Evolutionary conservation across 2,113 vertebrate genomes (phyloP), one percentile per base, ranked within the genome.

Genomic region (Cnemophilus loriae): DNA sequence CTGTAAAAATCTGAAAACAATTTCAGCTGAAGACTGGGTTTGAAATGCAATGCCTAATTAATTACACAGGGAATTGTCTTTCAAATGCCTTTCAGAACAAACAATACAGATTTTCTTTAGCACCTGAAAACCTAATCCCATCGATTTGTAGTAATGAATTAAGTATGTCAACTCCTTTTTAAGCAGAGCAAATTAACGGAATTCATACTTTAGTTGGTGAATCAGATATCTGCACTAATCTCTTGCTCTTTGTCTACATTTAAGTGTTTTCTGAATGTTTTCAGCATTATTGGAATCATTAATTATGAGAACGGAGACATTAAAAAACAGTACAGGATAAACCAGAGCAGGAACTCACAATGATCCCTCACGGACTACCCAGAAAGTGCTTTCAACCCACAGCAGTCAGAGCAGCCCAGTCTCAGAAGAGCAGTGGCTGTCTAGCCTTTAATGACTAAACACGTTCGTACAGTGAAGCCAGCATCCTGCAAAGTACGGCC

Each of bases 401-500:
- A 14, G 42, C 73, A 85, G 67, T 44, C 60, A 60, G 57, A 59
- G 42, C 0, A 86, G 60, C 24, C 15, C 39, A 24, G n/a, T 37
- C 50, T 35, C 44, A 56, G 69, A 63, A 85, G 23, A 75, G 30
- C 26, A 39, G 12, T 15, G 28, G 28, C 28, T 78, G 57, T 11
- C n/a, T 2, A 59, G 35, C 10, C 53, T 57, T 64, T 65, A 24
- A 60, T 16, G 33, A 87, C 87, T 6, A 60, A 90, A 56, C n/a
- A 44, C 0, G 0, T 55, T 65, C 0, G 0, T 35, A 30, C 21
- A 71, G 28, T 14, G n/a, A 59, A 68, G 41, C 7, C 53, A 87
- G 44, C 24, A 56, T 3, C 16, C 18, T 13, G 27, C 47, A 15
- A 57, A 68, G 33, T 7, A 50, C 0, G 1, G 68, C 18, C 17